Evolutionary conservation across 2,888 invertebrate species (phyloP).

Genomic region (Pediacus dermestoides): DNA sequence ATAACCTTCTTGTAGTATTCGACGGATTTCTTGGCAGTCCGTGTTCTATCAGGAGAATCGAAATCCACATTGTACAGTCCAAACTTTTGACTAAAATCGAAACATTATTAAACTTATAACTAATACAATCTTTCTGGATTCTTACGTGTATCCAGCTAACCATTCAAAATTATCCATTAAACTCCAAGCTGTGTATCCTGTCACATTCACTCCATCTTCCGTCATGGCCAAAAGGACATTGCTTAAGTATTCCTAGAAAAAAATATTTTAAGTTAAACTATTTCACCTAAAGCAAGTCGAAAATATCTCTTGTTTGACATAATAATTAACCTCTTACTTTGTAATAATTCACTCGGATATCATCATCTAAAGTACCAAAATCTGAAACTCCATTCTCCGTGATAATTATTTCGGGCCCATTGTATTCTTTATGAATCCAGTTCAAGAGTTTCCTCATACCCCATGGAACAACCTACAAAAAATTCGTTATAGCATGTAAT

Average conservation of each 20-base stretch:
- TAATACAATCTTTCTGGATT: too few species aligned
- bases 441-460: constrained; percentile 24
- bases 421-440: constrained; percentile 26
- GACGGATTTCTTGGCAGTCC: constrained; percentile 62
- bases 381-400: constrained; percentile 29
- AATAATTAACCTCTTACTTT: constrained; percentile 14
- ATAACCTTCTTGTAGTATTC: constrained; percentile 54
- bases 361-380: constrained; percentile 21
- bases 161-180: constrained; percentile 63
- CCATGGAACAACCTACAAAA: constrained; percentile 25
- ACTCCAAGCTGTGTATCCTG: constrained; percentile 59
- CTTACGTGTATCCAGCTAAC: constrained; percentile 53
- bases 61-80: constrained; percentile 68
- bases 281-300: too few species aligned
- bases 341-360: constrained; percentile 21
- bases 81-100: constrained; percentile 58
- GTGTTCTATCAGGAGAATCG: constrained; percentile 53
- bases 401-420: constrained; percentile 26
- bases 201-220: constrained; percentile 49
- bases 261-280: too few species aligned
- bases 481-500: constrained; percentile 4
- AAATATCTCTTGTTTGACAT: constrained; percentile 7
- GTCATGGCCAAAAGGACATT: constrained; percentile 28
- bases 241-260: constrained; percentile 32
- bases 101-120: too few species aligned